Conservation (phyloP, 2,888 invertebrate species). For the Eupithecia centaureata region DNA sequence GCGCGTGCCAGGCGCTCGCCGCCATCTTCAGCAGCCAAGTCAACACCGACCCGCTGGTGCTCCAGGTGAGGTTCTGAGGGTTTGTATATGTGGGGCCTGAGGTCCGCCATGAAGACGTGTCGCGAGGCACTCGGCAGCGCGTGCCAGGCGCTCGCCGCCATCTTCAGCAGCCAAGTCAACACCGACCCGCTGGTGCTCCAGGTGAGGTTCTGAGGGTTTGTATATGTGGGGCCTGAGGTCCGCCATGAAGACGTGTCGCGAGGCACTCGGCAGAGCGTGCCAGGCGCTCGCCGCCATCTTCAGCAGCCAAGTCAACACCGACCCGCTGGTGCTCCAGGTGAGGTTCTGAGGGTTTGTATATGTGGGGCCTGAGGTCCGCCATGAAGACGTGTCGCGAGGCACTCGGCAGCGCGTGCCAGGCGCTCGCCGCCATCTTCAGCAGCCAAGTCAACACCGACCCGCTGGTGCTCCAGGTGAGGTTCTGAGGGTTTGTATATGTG, state of each 20-base stretch:
- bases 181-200: constrained; percentile 75
- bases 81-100: constrained; percentile 95
- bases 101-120: constrained; percentile 94
- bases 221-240: constrained; percentile 94
- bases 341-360: too few relatives aligned
- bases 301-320: constrained; percentile 75
- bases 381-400: constrained; percentile 94
- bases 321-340: constrained; percentile 74
- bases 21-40: constrained; percentile 87
- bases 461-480: constrained; percentile 73
- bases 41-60: constrained; percentile 73
- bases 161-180: constrained; percentile 86
- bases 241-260: constrained; percentile 94
- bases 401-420: constrained; percentile 94
- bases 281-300: constrained; percentile 95
- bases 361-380: constrained; percentile 94
- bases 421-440: constrained; percentile 92
- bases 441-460: constrained; percentile 72
- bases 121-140: constrained; percentile 92
- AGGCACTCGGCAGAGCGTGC: constrained; percentile 93
- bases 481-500: too few relatives aligned
- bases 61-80: too few relatives aligned
- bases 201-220: too few relatives aligned
- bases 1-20: constrained; percentile 95
- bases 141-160: constrained; percentile 93